These are phyloP conservation scores for Aphidius ervi DNA, from an alignment of 1,140 invertebrate species.

Conservation along the genomic window DNA sequence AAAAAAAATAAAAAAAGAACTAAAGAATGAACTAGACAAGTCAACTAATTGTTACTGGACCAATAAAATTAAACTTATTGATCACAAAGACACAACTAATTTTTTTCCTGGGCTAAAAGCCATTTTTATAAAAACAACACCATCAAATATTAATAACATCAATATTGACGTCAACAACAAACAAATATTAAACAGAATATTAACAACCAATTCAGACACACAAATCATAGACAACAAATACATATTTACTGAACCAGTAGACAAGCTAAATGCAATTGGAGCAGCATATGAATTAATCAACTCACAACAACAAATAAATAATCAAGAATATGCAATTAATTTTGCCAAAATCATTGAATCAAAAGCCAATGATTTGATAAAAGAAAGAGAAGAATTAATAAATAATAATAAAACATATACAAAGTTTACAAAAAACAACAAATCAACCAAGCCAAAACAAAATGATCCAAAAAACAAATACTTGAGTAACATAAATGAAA, in stretches of 20 bases:
- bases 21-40: no score
- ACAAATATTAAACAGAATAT: no score
- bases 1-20: no score
- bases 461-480: background rate
- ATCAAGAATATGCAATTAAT: constrained; percentile 3
- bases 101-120: no score
- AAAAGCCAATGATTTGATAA: constrained; percentile 3
- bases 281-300: constrained; percentile 9
- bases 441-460: constrained; percentile 13
- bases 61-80: no score
- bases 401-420: constrained; percentile 1
- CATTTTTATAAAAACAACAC: no score
- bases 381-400: background rate
- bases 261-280: constrained; percentile 17
- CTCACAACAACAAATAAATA: constrained; percentile 5
- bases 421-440: constrained; percentile 20
- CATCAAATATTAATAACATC: no score
- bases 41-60: no score
- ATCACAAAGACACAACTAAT: no score
- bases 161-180: no score
- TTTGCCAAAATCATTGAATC: background rate
- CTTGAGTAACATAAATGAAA: background rate
- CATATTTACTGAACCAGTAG: constrained; percentile 13
- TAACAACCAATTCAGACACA: no score
- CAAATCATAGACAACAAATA: no score